Conservation (phyloP, 2,888 invertebrate genomes). For the Rhogogaster chlorosoma region DNA sequence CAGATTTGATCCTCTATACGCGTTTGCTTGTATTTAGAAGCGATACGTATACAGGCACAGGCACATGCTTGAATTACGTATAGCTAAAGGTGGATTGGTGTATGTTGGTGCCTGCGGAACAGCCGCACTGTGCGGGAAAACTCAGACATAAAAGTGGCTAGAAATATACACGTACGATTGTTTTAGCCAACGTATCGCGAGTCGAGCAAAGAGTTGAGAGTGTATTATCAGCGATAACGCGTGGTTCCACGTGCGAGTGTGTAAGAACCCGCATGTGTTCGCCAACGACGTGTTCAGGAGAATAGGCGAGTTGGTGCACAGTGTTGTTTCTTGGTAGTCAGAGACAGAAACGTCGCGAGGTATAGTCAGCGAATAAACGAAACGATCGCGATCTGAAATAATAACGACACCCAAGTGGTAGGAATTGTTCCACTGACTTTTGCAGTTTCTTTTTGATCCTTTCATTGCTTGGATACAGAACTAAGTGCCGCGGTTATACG, state of each 20-base stretch:
- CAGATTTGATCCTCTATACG: background rate
- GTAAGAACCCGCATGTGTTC: constrained; percentile 47
- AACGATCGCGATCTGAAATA: constrained; percentile 3
- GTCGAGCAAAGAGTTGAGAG: constrained; percentile 30
- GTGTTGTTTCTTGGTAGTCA: constrained; percentile 41
- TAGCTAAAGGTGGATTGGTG: background rate
- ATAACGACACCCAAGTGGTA: background rate
- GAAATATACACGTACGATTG: constrained; percentile 30
- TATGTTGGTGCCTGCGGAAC: background rate
- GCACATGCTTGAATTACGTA: background rate
- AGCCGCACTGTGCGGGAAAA: background rate
- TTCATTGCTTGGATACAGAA: background rate
- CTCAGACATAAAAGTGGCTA: background rate
- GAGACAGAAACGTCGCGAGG: constrained; percentile 37
- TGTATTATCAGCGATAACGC: constrained; percentile 58
- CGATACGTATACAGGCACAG: background rate
- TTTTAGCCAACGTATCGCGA: constrained; percentile 12
- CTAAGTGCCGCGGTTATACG: background rate
- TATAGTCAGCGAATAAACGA: constrained; percentile 37
- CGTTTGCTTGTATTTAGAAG: background rate
- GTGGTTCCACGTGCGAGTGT: constrained; percentile 54
- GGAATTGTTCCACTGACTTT: constrained; percentile 33
- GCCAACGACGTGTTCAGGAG: background rate
- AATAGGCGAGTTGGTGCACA: background rate
- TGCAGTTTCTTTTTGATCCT: constrained; percentile 20